These are phyloP conservation scores for Petrosia ficiformis DNA, from an alignment of 37 sponge, comb jelly and placozoan species.

Conservation along the genomic window DNA sequence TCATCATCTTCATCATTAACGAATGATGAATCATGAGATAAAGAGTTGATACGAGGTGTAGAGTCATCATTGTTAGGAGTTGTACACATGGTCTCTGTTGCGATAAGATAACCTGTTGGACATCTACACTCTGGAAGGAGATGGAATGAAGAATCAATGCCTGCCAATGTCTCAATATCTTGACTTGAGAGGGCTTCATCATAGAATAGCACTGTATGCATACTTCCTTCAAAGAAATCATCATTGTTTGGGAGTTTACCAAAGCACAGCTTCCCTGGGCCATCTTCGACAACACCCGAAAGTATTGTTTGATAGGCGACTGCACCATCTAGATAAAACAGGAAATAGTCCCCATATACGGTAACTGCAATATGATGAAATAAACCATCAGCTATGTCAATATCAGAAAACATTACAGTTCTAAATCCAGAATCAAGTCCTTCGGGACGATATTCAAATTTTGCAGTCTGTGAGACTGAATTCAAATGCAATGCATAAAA, in stretches of 20 bases:
- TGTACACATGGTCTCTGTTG: constrained; percentile 22
- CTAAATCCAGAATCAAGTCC: constrained; percentile 50
- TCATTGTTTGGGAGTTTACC: constrained; percentile 18
- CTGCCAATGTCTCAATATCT: constrained; percentile 35
- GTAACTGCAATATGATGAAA: constrained; percentile 61
- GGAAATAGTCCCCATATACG: constrained; percentile 31
- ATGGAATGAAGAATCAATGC: constrained; percentile 10
- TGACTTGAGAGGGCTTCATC: constrained; percentile 36
- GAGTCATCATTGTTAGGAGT: constrained; percentile 2
- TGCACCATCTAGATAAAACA: constrained; percentile 56
- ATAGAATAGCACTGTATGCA: constrained; percentile 58
- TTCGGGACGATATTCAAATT: constrained; percentile 57
- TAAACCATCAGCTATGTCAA: constrained; percentile 24
- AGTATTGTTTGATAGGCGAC: constrained; percentile 8
- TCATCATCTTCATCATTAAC: constrained; percentile 36
- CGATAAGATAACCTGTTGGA: constrained; percentile 51
- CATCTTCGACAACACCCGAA: constrained; percentile 44
- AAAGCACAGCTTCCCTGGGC: constrained; percentile 28
- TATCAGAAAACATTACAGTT: constrained; percentile 24
- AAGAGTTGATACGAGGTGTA: constrained; percentile 42
- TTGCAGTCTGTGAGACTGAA: constrained; percentile 13
- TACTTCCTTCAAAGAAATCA: constrained; percentile 26
- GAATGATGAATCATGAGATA: constrained; percentile 28
- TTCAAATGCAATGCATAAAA: constrained; percentile 46
- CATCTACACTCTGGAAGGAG: constrained; percentile 61